Percentiles rank a stretch among this genome's conserved stretches.
phyloP scores from a whole-genome alignment of 53 echinoderm and acorn worm species.

The Zoroaster sp. region DNA sequence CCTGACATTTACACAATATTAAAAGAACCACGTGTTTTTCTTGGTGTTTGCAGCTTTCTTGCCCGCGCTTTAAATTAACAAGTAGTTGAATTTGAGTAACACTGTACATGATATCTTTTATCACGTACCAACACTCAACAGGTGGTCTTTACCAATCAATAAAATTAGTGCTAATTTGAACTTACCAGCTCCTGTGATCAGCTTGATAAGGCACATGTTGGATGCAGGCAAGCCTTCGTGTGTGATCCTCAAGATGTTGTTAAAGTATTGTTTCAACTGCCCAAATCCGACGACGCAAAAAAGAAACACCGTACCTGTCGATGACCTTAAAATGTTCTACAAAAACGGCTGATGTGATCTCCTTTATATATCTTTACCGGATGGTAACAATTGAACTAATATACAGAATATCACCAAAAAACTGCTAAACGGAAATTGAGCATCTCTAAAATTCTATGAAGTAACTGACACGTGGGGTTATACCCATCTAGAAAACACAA shows the following conservation, averaged over 20 bases:
- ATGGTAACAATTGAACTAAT: neutral
- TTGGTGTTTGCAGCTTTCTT: too few species aligned
- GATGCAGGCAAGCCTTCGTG: neutral
- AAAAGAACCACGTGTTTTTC: too few species aligned
- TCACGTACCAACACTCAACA: neutral
- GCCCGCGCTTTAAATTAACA: too few species aligned
- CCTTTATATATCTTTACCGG: neutral
- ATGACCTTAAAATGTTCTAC: neutral
- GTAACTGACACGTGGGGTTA: slow-evolving; percentile 10
- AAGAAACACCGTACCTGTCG: neutral
- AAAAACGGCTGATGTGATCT: neutral
- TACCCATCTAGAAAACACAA: too few species aligned
- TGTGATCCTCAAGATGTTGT: neutral
- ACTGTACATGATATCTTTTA: too few species aligned
- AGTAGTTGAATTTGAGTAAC: too few species aligned
- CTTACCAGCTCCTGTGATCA: slow-evolving; percentile 16
- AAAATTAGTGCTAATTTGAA: neutral
- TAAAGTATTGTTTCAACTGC: neutral
- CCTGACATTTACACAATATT: too few species aligned
- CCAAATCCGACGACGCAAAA: neutral
- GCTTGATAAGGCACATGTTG: slow-evolving; percentile 40
- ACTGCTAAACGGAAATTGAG: slow-evolving; percentile 18
- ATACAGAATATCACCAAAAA: neutral
- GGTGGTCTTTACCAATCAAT: neutral
- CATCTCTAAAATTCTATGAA: slow-evolving; percentile 8